Evolutionary conservation across 1,140 invertebrate species (phyloP).

Genomic region (Conus ventricosus): DNA sequence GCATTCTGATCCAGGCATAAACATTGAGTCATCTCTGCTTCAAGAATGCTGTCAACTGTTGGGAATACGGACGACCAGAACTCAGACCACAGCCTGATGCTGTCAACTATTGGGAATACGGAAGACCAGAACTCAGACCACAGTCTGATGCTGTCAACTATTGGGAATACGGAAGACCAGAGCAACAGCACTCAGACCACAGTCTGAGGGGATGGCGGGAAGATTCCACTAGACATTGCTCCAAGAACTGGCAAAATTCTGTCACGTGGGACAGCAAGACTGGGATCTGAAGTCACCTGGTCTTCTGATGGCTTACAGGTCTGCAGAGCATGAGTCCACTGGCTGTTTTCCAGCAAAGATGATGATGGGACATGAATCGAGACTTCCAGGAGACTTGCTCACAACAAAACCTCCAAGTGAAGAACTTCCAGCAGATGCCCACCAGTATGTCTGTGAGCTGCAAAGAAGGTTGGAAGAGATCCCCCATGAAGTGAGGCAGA

Average conservation of each 20-base stretch:
- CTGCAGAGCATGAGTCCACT: neutral
- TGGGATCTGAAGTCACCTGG: neutral
- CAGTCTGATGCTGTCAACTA: slow-evolving; percentile 17
- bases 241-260: neutral
- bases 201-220: slow-evolving; percentile 30
- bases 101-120: slow-evolving; percentile 27
- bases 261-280: neutral
- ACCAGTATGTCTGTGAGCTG: too few species aligned
- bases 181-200: neutral
- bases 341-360: too few species aligned
- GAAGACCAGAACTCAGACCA: slow-evolving; percentile 28
- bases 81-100: slow-evolving; percentile 18
- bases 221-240: slow-evolving; percentile 19
- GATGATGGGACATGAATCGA: too few species aligned
- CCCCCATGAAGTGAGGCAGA: too few species aligned
- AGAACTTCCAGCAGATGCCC: too few species aligned
- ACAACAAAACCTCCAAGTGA: too few species aligned
- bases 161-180: slow-evolving; percentile 31
- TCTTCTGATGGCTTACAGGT: neutral
- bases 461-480: too few species aligned
- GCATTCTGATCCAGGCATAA: slow-evolving; percentile 35
- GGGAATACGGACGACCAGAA: slow-evolving; percentile 25
- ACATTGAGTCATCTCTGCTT: slow-evolving; percentile 58
- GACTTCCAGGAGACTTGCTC: too few species aligned
- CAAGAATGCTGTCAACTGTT: slow-evolving; percentile 13